Evolutionary conservation across 2,888 invertebrate genomes (phyloP).

Genomic region (Caenorhabditis sp.): DNA sequence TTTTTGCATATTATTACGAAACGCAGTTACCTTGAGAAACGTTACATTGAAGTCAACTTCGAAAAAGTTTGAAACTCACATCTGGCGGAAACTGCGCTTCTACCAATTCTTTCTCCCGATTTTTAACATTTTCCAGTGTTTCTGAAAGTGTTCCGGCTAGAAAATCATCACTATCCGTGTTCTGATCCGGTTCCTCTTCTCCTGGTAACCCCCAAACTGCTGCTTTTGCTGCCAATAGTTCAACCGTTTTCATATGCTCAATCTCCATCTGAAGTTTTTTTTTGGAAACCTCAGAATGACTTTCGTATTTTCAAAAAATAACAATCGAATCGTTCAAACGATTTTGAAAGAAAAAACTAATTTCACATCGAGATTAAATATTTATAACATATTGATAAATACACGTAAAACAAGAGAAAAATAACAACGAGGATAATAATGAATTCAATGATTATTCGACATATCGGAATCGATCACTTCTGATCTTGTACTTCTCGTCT

Average conservation of each 20-base stretch:
- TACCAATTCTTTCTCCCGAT: conserved; percentile 30
- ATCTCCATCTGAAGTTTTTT: conserved; percentile 46
- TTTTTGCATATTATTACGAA: conserved; percentile 49
- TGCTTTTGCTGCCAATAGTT: conserved; percentile 43
- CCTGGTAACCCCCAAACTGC: conserved; percentile 43
- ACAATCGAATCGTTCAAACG: not conserved
- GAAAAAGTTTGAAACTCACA: conserved; percentile 14
- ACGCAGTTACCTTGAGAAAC: conserved; percentile 31
- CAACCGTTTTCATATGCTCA: conserved; percentile 51
- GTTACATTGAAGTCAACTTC: not conserved
- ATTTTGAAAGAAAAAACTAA: not conserved
- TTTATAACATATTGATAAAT: not conserved
- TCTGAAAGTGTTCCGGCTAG: conserved; percentile 14
- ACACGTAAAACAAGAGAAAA: not conserved
- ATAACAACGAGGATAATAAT: conserved; percentile 2
- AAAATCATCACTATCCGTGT: conserved; percentile 9
- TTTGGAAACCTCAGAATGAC: not conserved
- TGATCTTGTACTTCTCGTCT: conserved; percentile 51
- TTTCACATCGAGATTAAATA: not conserved
- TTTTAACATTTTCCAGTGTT: conserved; percentile 19
- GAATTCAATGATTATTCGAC: conserved; percentile 46
- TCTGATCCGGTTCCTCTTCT: conserved; percentile 13
- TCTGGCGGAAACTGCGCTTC: conserved; percentile 31
- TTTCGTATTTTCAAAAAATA: conserved; percentile 6
- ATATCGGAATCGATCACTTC: conserved; percentile 57